Percentiles rank a stretch among this genome's conserved stretches.
phyloP scores from a whole-genome alignment of 1,140 invertebrate genomes.

The Drosophila paulistorum region DNA sequence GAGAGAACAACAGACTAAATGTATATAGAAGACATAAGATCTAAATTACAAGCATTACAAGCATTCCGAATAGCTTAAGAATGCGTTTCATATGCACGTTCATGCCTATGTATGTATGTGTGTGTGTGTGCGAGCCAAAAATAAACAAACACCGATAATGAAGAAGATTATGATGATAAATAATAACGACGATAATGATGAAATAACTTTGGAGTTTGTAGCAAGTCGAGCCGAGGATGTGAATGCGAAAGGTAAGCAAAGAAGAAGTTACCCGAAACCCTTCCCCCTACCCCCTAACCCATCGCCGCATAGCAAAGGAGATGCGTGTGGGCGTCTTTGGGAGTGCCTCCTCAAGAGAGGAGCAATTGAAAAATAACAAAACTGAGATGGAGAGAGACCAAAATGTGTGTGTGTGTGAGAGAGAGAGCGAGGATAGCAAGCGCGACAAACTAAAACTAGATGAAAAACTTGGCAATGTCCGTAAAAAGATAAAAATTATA shows the following conservation, averaged over 20 bases:
- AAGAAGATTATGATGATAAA: constrained; percentile 32
- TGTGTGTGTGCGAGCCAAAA: constrained; percentile 35
- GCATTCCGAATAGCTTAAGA: constrained; percentile 12
- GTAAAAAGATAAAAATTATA: constrained; percentile 40
- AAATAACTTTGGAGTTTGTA: constrained; percentile 20
- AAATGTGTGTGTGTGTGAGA: neutral
- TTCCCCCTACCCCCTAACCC: neutral
- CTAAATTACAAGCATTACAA: neutral
- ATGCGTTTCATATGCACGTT: neutral
- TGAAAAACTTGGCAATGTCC: constrained; percentile 70
- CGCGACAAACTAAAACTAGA: constrained; percentile 61
- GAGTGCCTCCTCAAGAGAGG: constrained; percentile 23
- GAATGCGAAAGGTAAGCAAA: constrained; percentile 22
- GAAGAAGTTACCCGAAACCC: constrained; percentile 38
- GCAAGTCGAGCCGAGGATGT: constrained; percentile 5
- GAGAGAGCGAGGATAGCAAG: constrained; percentile 27
- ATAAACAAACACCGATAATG: constrained; percentile 48
- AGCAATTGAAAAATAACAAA: constrained; percentile 9
- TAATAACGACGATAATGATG: constrained; percentile 31
- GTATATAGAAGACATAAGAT: neutral
- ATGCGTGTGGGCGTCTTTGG: constrained; percentile 68
- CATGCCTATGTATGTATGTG: neutral
- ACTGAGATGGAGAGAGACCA: neutral
- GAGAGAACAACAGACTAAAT: neutral
- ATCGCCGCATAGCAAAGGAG: constrained; percentile 21